Conservation (phyloP, 2,888 invertebrate species). For the Ophion slaviceki region DNA sequence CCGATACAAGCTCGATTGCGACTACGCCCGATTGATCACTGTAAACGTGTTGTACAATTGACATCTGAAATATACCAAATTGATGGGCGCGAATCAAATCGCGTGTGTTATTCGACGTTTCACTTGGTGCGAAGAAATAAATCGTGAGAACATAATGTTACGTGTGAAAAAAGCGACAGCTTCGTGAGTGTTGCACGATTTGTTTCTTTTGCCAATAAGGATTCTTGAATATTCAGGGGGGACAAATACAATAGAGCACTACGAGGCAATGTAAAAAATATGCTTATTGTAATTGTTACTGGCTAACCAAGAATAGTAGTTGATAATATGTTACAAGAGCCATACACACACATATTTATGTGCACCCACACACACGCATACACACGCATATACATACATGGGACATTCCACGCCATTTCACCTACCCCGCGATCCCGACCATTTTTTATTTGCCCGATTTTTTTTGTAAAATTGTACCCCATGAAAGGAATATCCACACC, state of each 20-base stretch:
- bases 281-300: conserved; percentile 82
- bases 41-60: neutral
- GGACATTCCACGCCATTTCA: too few relatives aligned
- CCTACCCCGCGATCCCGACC: too few relatives aligned
- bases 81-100: neutral
- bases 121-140: neutral
- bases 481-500: too few relatives aligned
- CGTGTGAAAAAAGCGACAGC: conserved; percentile 20
- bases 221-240: conserved; percentile 58
- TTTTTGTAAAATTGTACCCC: too few relatives aligned
- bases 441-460: too few relatives aligned
- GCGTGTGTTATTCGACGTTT: neutral
- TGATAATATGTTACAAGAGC: conserved; percentile 82
- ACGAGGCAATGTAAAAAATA: conserved; percentile 82
- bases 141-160: neutral
- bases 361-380: conserved; percentile 57
- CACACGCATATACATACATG: conserved; percentile 59
- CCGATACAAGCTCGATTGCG: conserved; percentile 70
- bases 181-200: conserved; percentile 14
- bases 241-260: conserved; percentile 76
- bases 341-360: conserved; percentile 70
- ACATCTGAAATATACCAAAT: neutral
- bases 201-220: conserved; percentile 39
- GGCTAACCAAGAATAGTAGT: conserved; percentile 79
- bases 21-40: conserved; percentile 61